phyloP scores from a whole-genome alignment of 2,797 vertebrate genomes.

The Stomatorhinus walkeri region DNA sequence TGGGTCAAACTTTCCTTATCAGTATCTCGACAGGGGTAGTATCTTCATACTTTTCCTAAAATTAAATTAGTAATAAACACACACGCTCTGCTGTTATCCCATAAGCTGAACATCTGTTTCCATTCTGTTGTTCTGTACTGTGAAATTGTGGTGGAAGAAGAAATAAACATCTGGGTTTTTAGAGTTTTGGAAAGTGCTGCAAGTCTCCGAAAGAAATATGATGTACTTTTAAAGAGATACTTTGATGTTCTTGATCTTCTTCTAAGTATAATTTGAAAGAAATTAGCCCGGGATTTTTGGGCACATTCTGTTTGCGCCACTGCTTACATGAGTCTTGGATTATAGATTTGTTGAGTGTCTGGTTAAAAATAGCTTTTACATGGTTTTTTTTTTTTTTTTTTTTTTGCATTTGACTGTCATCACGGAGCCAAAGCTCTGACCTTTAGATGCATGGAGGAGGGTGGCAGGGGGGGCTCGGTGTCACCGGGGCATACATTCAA shows the following conservation, averaged over 20 bases:
- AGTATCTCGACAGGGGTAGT: not conserved
- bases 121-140: not conserved
- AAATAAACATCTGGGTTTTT: not conserved
- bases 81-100: not conserved
- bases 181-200: not conserved
- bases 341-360: slow-evolving; percentile 50
- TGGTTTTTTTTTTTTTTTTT: slow-evolving; percentile 46
- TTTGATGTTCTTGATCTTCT: slow-evolving; percentile 41
- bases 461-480: not conserved
- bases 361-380: slow-evolving; percentile 48
- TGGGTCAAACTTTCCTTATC: slow-evolving; percentile 35
- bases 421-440: not conserved
- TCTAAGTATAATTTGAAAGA: slow-evolving; percentile 56
- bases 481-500: not conserved
- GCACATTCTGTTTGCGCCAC: slow-evolving; percentile 46
- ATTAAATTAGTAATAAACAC: slow-evolving; percentile 17
- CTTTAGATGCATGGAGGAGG: not conserved
- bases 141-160: not conserved
- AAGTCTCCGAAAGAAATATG: slow-evolving; percentile 1
- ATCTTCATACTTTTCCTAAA: not conserved
- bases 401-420: slow-evolving; percentile 46
- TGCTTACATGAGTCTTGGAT: slow-evolving; percentile 48
- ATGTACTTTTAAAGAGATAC: slow-evolving; percentile 36
- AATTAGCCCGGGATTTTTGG: slow-evolving; percentile 50
- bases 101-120: not conserved